Base-by-base conservation (phyloP, 1,140 invertebrate genomes). In the Drosophila melanogaster region DNA sequence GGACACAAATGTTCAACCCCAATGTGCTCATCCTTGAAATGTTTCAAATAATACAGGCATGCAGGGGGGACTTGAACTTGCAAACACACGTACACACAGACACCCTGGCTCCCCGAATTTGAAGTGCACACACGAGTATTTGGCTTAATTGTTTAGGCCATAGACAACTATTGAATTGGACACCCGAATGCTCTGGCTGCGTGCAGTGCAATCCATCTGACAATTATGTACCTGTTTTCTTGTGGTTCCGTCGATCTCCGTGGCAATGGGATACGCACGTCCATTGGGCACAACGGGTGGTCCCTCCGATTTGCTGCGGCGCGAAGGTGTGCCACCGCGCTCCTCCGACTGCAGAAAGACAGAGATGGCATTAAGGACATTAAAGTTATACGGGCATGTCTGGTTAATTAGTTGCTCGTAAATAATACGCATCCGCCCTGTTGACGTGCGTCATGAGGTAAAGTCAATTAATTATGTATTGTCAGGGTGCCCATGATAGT, bases 221-320 rank as follows among this genome's bases (percentile, higher is more conserved):
- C 67, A 77, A 87, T 79, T 89, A 67, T 85, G 81, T 92, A 92
- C 91, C 91, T 92, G 90, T 92, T 90, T 91, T 57, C 79, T 81
- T 83, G 86, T 72, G 64, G 75, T 57, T 91, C 89, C 86, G 81
- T 92, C 93, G 92, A 93, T 85, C 91, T 92, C 93, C 81, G 87
- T 79, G 74, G 91, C 71, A 78, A 84, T 81, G 60, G 91, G 83
- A 91, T 87, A 92, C 54, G 90, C 80, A 51, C 94, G 66, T 92
- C 93, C 90, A 93, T 94, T 77, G 93, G 93, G 72, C 92, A 94
- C 91, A 54, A 79, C 90, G 72, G 91, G 94, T 35, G 95, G 95
- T 38, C 95, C 95, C 84, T 95, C 95, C 43, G 95, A 96, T 93
- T 95, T 95, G 94, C 95, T 96, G 79, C 95, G 94, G 37, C 95